phyloP scores from a whole-genome alignment of 2,797 vertebrate genomes.

The Chrysocyon brachyurus region DNA sequence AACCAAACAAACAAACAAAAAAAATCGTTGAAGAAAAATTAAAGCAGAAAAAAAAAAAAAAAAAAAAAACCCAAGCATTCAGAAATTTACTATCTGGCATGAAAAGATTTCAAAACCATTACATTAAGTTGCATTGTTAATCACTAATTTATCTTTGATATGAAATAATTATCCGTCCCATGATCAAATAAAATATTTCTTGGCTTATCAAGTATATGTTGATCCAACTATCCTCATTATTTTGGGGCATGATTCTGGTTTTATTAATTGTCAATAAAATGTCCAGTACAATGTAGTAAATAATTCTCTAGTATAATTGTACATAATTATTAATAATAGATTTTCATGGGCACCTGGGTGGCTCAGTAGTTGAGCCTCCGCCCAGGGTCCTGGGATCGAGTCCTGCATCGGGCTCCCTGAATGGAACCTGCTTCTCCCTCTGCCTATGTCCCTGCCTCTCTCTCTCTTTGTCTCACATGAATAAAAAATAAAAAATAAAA shows the following conservation, averaged over 20 bases:
- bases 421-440: too few relatives aligned
- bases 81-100: neutral
- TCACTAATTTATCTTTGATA: neutral
- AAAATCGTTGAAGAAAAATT: neutral
- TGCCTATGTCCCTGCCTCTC: too few relatives aligned
- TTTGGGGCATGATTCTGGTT: neutral
- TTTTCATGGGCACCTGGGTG: neutral
- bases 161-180: neutral
- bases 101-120: slow-evolving; percentile 1
- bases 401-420: too few relatives aligned
- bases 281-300: neutral
- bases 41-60: neutral
- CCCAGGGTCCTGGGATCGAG: too few relatives aligned
- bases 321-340: slow-evolving; percentile 35
- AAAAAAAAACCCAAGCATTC: neutral
- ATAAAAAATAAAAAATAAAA: too few relatives aligned
- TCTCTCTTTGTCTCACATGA: too few relatives aligned
- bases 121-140: neutral
- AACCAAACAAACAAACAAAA: neutral
- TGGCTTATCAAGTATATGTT: neutral
- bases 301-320: slow-evolving; percentile 40
- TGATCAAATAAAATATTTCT: neutral
- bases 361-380: too few relatives aligned
- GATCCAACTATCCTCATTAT: neutral
- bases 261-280: slow-evolving; percentile 37